phyloP scores from a whole-genome alignment of 1,140 invertebrate genomes.

The Notospermus geniculatus region DNA sequence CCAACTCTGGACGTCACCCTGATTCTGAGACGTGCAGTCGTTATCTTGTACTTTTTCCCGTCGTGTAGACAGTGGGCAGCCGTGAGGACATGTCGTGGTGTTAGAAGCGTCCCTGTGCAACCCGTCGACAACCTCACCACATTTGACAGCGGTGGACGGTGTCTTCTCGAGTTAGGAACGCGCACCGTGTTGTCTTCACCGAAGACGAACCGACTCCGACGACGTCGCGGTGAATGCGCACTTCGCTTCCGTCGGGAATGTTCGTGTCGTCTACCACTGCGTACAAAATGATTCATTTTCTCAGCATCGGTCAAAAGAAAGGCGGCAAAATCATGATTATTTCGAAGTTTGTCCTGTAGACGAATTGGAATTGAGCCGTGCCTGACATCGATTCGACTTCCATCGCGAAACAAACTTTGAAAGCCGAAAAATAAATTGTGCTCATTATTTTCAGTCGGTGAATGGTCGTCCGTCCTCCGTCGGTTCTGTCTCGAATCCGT shows the following conservation, averaged over 20 bases:
- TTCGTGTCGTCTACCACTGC: not conserved
- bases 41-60: slow-evolving; percentile 30
- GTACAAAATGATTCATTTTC: too few species aligned
- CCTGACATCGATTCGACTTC: too few species aligned
- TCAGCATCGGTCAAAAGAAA: too few species aligned
- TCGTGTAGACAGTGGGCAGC: slow-evolving; percentile 44
- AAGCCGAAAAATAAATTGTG: too few species aligned
- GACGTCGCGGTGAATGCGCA: too few species aligned
- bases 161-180: slow-evolving; percentile 21
- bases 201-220: slow-evolving; percentile 22
- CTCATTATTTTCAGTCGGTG: too few species aligned
- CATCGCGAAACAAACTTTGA: too few species aligned
- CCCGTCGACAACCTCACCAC: slow-evolving; percentile 38
- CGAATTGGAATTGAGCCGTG: too few species aligned
- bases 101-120: slow-evolving; percentile 41
- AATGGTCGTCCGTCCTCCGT: too few species aligned
- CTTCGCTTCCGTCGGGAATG: not conserved
- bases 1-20: slow-evolving; percentile 30
- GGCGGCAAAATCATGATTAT: too few species aligned
- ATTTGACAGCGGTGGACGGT: slow-evolving; percentile 38
- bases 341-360: too few species aligned
- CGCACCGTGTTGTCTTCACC: slow-evolving; percentile 26
- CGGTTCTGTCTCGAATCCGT: too few species aligned
- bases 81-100: slow-evolving; percentile 36
- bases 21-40: slow-evolving; percentile 35